These are phyloP conservation scores for Gasterosteus nipponicus DNA, from an alignment of 2,113 vertebrate genomes.

Conservation along the genomic window DNA sequence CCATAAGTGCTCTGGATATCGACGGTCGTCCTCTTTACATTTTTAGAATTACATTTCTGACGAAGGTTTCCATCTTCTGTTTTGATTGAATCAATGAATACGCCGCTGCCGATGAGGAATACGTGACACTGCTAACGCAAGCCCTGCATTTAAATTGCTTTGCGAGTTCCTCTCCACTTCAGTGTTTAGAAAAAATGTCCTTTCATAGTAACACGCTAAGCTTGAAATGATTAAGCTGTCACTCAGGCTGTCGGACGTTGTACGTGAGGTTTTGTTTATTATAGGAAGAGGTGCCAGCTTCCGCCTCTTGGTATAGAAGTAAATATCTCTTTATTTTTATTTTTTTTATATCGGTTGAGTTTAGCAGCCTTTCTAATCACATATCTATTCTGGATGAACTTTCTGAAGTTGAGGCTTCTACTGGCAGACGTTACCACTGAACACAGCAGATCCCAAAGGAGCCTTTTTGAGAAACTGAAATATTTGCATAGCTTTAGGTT, in stretches of 20 bases:
- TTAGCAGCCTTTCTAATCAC: slow-evolving; percentile 5
- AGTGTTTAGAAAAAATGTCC: slow-evolving; percentile 40
- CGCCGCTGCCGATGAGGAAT: slow-evolving; percentile 29
- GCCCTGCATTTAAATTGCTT: slow-evolving; percentile 50
- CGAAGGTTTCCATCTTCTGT: slow-evolving; percentile 1
- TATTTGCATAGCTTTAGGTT: slow-evolving; percentile 57
- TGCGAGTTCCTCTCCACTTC: slow-evolving; percentile 31
- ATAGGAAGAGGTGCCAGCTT: slow-evolving; percentile 14
- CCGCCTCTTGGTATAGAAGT: slow-evolving; percentile 33
- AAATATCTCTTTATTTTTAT: slow-evolving; percentile 17
- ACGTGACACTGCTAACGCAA: slow-evolving; percentile 17
- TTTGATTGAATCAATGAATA: slow-evolving; percentile 41
- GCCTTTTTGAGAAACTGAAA: slow-evolving; percentile 54
- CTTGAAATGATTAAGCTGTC: slow-evolving; percentile 64
- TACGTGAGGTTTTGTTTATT: slow-evolving; percentile 48
- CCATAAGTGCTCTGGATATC: neutral
- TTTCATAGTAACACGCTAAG: slow-evolving; percentile 56
- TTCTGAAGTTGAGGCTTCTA: slow-evolving; percentile 16
- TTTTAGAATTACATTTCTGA: neutral
- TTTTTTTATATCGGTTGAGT: neutral
- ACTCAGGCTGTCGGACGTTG: slow-evolving; percentile 46
- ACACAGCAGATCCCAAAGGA: slow-evolving; percentile 47
- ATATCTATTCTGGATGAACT: neutral
- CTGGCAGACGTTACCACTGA: slow-evolving; percentile 49
- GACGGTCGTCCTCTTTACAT: neutral